phyloP scores from a whole-genome alignment of 2,888 invertebrate genomes.

The Tryphoninae sp. region DNA sequence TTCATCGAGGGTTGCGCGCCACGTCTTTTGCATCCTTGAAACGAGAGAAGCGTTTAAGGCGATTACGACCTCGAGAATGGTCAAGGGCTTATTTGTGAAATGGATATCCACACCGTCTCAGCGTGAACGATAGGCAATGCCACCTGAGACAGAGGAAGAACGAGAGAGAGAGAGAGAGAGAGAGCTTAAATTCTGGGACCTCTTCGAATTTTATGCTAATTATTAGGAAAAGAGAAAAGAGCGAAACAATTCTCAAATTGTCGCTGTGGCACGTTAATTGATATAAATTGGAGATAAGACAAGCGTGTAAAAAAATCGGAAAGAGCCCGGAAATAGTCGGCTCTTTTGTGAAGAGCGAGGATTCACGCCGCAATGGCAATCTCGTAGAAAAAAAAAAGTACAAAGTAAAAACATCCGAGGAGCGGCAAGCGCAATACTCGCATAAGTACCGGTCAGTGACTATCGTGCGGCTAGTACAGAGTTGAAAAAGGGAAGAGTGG shows the following conservation, averaged over 20 bases:
- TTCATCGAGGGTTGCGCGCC: constrained; percentile 40
- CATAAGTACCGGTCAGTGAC: constrained; percentile 16
- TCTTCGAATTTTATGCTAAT: constrained; percentile 20
- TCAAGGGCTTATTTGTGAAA: constrained; percentile 65
- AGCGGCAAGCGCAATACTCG: constrained; percentile 23
- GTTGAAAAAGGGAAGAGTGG: constrained; percentile 34
- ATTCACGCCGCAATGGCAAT: constrained; percentile 35
- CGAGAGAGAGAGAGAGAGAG: constrained; percentile 5
- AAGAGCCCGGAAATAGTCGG: constrained; percentile 30
- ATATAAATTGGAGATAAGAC: not conserved
- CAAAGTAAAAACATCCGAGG: constrained; percentile 23
- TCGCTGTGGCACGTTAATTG: not conserved
- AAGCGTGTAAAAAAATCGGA: constrained; percentile 12
- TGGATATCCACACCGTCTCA: constrained; percentile 63
- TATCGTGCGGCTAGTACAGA: constrained; percentile 5
- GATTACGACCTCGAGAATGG: constrained; percentile 54
- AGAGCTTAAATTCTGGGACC: not conserved
- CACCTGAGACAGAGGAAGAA: constrained; percentile 28
- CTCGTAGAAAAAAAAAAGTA: constrained; percentile 5
- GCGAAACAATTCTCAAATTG: not conserved
- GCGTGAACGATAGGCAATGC: constrained; percentile 38
- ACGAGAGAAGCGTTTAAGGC: constrained; percentile 58
- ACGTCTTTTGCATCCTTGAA: constrained; percentile 4
- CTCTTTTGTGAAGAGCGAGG: constrained; percentile 8
- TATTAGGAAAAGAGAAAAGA: not conserved